Conservation (phyloP, 2,888 invertebrate species). For the Melangyna quadrimaculata region DNA sequence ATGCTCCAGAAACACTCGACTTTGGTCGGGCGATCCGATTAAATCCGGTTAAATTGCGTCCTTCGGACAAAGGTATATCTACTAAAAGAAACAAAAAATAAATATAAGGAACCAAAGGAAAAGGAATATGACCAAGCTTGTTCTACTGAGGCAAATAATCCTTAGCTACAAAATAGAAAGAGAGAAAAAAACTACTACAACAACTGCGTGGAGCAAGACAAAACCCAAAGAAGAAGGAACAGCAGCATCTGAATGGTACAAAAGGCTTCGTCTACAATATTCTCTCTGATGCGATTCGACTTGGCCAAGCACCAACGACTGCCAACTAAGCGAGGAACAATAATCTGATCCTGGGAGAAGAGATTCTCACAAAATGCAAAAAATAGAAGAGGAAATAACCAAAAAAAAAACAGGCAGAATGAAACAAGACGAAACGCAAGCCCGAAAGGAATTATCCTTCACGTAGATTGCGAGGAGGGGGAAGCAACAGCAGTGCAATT, state of each 20-base stretch:
- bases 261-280: slow-evolving; percentile 31
- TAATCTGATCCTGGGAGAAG: slow-evolving; percentile 63
- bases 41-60: slow-evolving; percentile 70
- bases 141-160: slow-evolving; percentile 55
- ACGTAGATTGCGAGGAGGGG: neutral
- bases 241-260: slow-evolving; percentile 29
- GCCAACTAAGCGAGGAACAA: slow-evolving; percentile 29
- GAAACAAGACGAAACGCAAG: slow-evolving; percentile 54
- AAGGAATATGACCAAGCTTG: slow-evolving; percentile 38
- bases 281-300: slow-evolving; percentile 14
- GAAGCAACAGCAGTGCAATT: slow-evolving; percentile 70
- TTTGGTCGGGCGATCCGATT: slow-evolving; percentile 63
- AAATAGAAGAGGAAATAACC: neutral
- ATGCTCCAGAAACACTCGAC: slow-evolving; percentile 43
- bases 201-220: slow-evolving; percentile 9
- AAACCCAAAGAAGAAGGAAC: slow-evolving; percentile 30
- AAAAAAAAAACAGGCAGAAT: slow-evolving; percentile 5
- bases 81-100: too few species aligned
- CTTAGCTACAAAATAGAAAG: slow-evolving; percentile 15
- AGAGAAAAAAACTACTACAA: neutral
- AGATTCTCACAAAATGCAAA: slow-evolving; percentile 29
- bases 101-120: slow-evolving; percentile 1
- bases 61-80: slow-evolving; percentile 59
- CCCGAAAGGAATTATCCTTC: slow-evolving; percentile 69
- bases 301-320: neutral